These are phyloP conservation scores for Lasioglossum lativentre DNA, from an alignment of 2,888 invertebrate species.

Conservation along the genomic window DNA sequence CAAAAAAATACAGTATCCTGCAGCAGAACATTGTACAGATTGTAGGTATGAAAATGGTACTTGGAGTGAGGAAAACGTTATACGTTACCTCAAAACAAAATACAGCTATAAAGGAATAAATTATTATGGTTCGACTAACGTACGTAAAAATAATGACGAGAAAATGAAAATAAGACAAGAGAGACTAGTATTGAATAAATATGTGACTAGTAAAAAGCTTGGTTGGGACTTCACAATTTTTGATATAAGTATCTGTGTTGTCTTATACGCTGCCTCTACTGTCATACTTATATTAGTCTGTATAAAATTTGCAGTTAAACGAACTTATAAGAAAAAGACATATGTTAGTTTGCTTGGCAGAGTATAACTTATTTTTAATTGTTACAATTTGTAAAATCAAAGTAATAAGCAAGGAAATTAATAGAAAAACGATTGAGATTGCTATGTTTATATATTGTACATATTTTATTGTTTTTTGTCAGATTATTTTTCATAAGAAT, in stretches of 20 bases:
- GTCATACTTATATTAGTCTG: constrained; percentile 91
- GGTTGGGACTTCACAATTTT: constrained; percentile 87
- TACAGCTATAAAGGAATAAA: constrained; percentile 82
- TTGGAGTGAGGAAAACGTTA: constrained; percentile 89
- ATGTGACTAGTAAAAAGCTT: constrained; percentile 67
- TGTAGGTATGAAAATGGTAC: constrained; percentile 87
- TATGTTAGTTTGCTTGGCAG: constrained; percentile 58
- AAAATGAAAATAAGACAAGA: constrained; percentile 63
- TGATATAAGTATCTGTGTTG: constrained; percentile 91
- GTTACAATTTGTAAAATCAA: constrained; percentile 15
- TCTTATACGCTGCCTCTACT: constrained; percentile 91
- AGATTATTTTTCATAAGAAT: constrained; percentile 13
- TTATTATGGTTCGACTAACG: constrained; percentile 64
- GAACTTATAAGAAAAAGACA: constrained; percentile 89
- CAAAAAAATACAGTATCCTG: constrained; percentile 96
- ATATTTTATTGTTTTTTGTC: constrained; percentile 32
- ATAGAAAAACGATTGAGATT: constrained; percentile 2
- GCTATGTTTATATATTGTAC: constrained; percentile 44
- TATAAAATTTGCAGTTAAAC: constrained; percentile 90
- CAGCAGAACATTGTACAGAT: constrained; percentile 88
- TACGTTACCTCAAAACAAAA: constrained; percentile 87
- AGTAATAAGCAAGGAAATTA: neutral
- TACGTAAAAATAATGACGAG: constrained; percentile 43
- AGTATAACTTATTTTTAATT: constrained; percentile 54
- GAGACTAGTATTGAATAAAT: constrained; percentile 65